Evolutionary conservation across 2,888 invertebrate genomes (phyloP), one percentile per base, ranked within the genome.

Genomic region (Parapristionchus giblindavisi): DNA sequence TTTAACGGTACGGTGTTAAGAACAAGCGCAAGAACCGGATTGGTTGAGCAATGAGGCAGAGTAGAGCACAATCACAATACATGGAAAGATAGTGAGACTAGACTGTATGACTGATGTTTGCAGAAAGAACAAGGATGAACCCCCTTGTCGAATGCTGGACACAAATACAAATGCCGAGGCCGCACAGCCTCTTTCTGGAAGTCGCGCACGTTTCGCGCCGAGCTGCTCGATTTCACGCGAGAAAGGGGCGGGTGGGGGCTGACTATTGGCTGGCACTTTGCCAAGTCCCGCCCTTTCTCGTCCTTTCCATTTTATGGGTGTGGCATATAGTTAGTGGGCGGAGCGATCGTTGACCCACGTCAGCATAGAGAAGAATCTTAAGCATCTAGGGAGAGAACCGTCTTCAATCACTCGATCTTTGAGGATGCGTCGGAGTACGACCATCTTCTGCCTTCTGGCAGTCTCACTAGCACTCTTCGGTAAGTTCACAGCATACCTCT

Each of bases 371-470:
- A 52, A 68, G 68, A 52, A 34, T 38, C 51, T 27, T 32, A 52
- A 68, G 52, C 51, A 24, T 52, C 11, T 34, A 34, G 2, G 40
- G 2, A 27, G 40, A 29, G 29, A 24, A 38, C 40, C 66, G 29
- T 32, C 6, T 32, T 17, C 43, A 36, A 29, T 52, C 68, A 68
- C 51, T 68, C 68, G 51, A 52, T 52, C 29, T 51, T 27, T 29
- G 56, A 32, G 54, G 65, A 77, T 77, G 77, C 56, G 72, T 40
- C 75, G 75, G 40, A 56, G 54, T 32, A 65, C 71, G 63, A 56
- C 75, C 40, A 34, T 77, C 27, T 38, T 77, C 75, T 70, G 76
- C 68, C 71, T 80, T n/a, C 32, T 73, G 73, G 73, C 61, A 61
- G 61, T 6, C 48, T 63, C 68, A 21, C 29, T 58, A 29, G 54